A percentile compares a stretch with the other conserved stretches of the same genome.
Evolutionary conservation across 2,113 vertebrate species (phyloP).

Genomic region (Dasypus novemcinctus): DNA sequence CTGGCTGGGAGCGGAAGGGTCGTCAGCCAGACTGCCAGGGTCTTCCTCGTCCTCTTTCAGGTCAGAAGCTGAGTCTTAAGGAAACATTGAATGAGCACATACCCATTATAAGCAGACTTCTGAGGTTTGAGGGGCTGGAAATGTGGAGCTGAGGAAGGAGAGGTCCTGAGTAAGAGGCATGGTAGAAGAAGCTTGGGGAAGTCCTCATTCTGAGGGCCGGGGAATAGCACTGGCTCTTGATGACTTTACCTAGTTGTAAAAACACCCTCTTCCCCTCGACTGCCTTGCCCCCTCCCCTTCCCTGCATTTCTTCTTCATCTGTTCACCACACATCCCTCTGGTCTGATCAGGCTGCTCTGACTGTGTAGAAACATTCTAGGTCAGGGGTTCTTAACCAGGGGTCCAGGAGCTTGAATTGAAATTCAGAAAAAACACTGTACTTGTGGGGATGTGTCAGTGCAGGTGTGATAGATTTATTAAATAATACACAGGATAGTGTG

Average conservation of each 20-base stretch:
- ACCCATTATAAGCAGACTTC: background rate
- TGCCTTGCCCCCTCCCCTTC: background rate
- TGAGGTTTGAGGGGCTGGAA: background rate
- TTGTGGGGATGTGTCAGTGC: too few relatives aligned
- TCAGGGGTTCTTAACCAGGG: too few relatives aligned
- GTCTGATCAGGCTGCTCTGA: background rate
- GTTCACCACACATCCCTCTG: too few relatives aligned
- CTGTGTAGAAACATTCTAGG: too few relatives aligned
- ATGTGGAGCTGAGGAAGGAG: background rate
- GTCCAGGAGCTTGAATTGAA: too few relatives aligned
- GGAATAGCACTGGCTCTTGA: background rate
- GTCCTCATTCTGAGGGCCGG: background rate
- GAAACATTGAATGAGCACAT: background rate
- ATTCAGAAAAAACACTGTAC: too few relatives aligned
- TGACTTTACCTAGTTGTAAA: background rate
- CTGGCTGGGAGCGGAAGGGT: background rate
- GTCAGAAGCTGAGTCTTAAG: slow-evolving; percentile 34
- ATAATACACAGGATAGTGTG: too few relatives aligned
- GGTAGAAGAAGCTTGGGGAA: background rate
- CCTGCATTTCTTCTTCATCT: background rate
- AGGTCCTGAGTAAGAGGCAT: background rate
- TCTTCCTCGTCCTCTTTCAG: background rate
- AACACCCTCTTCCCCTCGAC: background rate
- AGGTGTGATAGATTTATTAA: too few relatives aligned
- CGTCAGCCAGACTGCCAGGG: background rate